Base-by-base conservation (phyloP, 1,140 invertebrate species). In the Hestina assimilis region DNA sequence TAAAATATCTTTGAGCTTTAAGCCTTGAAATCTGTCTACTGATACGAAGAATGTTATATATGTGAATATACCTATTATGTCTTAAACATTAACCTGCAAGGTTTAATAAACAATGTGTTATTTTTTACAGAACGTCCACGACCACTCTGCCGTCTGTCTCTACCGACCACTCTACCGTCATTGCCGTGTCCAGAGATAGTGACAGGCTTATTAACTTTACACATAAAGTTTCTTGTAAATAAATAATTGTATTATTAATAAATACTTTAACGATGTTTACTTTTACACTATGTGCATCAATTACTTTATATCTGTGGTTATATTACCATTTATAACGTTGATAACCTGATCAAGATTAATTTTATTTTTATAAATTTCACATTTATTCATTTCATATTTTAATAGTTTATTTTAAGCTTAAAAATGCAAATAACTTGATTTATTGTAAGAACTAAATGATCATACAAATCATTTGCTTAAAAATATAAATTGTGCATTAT, bases 1-100 rank as follows among this genome's bases (percentile, higher is more conserved):
- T 8, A 55, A 17, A 51, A 46, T 17, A 41, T 23, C 20, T 57
- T 57, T 57, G 54, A 57, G 54, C 54, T 41, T 57, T 2, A 55
- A 7, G 45, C 29, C 21, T 47, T 5, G 17, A 47, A 20, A 11
- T 17, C 15, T 31, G 31, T 35, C 15, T 47, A 38, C 15, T 17
- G 15, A 19, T 38, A 38, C 5, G 17, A 38, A 38, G 19, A 38
- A 38, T 17, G 19, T 38, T 17, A 38, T 38, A 17, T 17, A 17
- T 17, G 17, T 38, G 14, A 19, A 38, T 38, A 38, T 38, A 38
- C 15, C 15, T 20, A 38, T 38, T 38, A 38, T 38, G 19, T 38
- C 33, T 38, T 17, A 38, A 31, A 19, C n/a, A 14, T 38, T 38
- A 38, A 8, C 19, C n/a, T 38, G 15, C 33, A 9, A 38, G 15